Conservation (phyloP, 2,113 vertebrate species). For the Archocentrus centrarchus region DNA sequence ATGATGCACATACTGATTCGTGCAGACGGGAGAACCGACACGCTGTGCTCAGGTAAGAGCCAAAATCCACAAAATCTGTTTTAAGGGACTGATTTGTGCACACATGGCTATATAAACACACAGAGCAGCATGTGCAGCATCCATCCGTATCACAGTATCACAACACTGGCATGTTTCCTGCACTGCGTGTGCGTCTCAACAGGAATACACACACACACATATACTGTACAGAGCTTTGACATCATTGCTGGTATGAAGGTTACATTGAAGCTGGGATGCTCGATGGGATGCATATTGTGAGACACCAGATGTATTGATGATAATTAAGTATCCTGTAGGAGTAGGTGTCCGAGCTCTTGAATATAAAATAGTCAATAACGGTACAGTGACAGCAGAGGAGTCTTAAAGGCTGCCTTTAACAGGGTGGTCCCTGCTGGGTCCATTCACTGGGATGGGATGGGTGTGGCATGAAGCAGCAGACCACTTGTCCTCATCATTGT, state of each 20-base stretch:
- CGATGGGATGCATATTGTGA: neutral
- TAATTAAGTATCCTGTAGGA: constrained; percentile 9
- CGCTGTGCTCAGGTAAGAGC: constrained; percentile 50
- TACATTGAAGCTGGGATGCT: neutral
- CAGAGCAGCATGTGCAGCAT: constrained; percentile 42
- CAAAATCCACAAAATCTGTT: neutral
- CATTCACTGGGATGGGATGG: constrained; percentile 35
- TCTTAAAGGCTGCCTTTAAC: neutral
- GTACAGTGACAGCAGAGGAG: neutral
- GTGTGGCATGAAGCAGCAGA: constrained; percentile 62
- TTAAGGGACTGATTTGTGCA: neutral
- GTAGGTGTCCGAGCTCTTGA: neutral
- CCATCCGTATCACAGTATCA: constrained; percentile 7
- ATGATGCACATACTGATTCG: constrained; percentile 2
- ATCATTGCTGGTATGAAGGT: neutral
- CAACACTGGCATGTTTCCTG: constrained; percentile 49
- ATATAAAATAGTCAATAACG: constrained; percentile 20
- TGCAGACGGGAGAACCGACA: constrained; percentile 8
- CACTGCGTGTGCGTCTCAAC: constrained; percentile 17
- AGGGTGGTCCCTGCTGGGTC: constrained; percentile 26
- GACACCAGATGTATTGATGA: constrained; percentile 18
- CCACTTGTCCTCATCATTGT: constrained; percentile 25
- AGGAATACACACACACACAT: neutral
- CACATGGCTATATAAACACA: neutral
- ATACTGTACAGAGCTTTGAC: constrained; percentile 16